A percentile compares a stretch with the other conserved stretches of the same genome.
Conservation (phyloP, 2,113 vertebrate species). For the Malurus elegans region DNA sequence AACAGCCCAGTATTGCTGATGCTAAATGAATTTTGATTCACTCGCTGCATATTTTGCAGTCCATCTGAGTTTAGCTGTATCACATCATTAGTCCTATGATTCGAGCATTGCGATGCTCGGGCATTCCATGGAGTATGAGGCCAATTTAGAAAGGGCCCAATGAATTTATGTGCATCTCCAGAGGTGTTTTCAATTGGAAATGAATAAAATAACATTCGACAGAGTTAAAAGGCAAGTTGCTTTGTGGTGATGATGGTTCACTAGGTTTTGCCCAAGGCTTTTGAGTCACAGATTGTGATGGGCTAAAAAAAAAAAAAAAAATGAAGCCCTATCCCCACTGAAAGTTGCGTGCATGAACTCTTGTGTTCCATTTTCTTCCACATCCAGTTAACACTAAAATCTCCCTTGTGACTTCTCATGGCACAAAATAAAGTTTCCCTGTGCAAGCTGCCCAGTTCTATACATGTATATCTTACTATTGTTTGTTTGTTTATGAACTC, state of each 20-base stretch:
- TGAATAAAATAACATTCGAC: conserved; percentile 28
- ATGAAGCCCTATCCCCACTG: not conserved
- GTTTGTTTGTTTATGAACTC: not conserved
- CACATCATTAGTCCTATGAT: not conserved
- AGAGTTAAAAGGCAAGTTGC: conserved; percentile 23
- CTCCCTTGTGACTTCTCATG: not conserved
- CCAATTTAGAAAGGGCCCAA: not conserved
- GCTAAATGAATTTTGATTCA: conserved; percentile 8
- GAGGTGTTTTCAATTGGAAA: conserved; percentile 43
- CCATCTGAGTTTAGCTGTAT: not conserved
- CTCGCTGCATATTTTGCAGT: not conserved
- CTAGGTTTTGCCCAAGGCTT: conserved; percentile 15
- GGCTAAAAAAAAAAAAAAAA: not conserved
- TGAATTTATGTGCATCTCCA: not conserved
- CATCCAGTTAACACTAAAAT: conserved; percentile 33
- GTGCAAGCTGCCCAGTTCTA: not conserved
- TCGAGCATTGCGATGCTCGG: not conserved
- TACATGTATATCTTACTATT: not conserved
- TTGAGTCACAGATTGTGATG: not conserved
- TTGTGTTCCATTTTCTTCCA: conserved; percentile 21
- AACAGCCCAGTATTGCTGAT: not conserved
- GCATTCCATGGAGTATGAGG: not conserved
- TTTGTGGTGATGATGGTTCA: conserved; percentile 30
- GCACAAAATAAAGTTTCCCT: not conserved
- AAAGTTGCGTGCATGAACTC: conserved; percentile 19